Evolutionary conservation across 2,113 vertebrate genomes (phyloP).

Genomic region (Motacilla alba): DNA sequence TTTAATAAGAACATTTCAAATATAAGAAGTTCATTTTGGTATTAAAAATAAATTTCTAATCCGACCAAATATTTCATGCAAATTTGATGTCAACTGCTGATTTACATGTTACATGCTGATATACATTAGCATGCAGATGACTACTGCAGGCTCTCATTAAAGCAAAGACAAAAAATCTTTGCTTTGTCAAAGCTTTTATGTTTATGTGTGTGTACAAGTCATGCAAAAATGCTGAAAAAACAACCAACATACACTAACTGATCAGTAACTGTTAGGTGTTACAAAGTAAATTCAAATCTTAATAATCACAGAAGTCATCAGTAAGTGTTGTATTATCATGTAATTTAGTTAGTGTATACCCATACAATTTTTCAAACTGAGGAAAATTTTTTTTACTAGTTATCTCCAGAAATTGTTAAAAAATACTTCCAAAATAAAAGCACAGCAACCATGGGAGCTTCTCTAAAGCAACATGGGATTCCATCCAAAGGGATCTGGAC

Average conservation of each 20-base stretch:
- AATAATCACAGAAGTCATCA: not conserved
- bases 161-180: not conserved
- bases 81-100: not conserved
- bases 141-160: not conserved
- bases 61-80: not conserved
- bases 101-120: not conserved
- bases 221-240: constrained; percentile 25
- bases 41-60: not conserved
- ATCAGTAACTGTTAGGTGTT: not conserved
- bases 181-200: not conserved
- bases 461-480: not conserved
- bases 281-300: not conserved
- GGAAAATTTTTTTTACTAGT: not conserved
- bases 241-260: not conserved
- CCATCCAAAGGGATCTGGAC: not conserved
- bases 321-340: not conserved
- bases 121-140: not conserved
- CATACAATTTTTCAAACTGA: not conserved
- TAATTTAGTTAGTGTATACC: not conserved
- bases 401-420: not conserved
- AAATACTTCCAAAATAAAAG: not conserved
- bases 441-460: not conserved
- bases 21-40: not conserved
- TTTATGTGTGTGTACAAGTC: not conserved
- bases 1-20: not conserved